Conservation (phyloP, 2,888 invertebrate species). For the Cheilosia scutellata region DNA sequence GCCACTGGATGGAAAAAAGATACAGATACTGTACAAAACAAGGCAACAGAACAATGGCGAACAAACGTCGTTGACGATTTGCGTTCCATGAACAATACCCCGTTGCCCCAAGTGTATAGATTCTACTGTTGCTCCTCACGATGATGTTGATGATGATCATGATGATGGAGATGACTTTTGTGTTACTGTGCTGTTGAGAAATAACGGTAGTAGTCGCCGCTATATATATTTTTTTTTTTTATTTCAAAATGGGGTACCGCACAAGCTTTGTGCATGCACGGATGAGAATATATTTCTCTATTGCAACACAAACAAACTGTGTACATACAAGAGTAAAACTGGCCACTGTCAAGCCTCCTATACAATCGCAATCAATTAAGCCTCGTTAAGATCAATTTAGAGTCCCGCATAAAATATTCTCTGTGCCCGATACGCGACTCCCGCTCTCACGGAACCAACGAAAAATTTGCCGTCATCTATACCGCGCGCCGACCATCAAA, state of each 20-base stretch:
- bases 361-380: constrained; percentile 84
- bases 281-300: constrained; percentile 62
- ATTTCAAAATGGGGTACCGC: constrained; percentile 62
- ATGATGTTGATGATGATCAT: constrained; percentile 49
- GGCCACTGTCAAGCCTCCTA: constrained; percentile 79
- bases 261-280: constrained; percentile 47
- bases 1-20: constrained; percentile 69
- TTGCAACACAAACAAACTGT: constrained; percentile 58
- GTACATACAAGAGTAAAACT: constrained; percentile 19
- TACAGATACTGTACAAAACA: constrained; percentile 69
- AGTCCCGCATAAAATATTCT: constrained; percentile 84
- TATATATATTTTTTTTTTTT: constrained; percentile 40
- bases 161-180: constrained; percentile 70
- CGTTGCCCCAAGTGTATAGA: constrained; percentile 52
- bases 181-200: constrained; percentile 60
- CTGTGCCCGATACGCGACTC: constrained; percentile 74
- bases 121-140: constrained; percentile 17
- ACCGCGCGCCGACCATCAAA: constrained; percentile 51
- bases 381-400: constrained; percentile 85
- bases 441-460: constrained; percentile 72
- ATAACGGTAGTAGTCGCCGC: constrained; percentile 43
- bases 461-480: constrained; percentile 51
- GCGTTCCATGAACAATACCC: constrained; percentile 69
- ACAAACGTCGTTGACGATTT: constrained; percentile 66
- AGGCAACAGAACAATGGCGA: constrained; percentile 69